Evolutionary conservation across 2,888 invertebrate species (phyloP).

Genomic region (Leptinotarsa tumamoca): DNA sequence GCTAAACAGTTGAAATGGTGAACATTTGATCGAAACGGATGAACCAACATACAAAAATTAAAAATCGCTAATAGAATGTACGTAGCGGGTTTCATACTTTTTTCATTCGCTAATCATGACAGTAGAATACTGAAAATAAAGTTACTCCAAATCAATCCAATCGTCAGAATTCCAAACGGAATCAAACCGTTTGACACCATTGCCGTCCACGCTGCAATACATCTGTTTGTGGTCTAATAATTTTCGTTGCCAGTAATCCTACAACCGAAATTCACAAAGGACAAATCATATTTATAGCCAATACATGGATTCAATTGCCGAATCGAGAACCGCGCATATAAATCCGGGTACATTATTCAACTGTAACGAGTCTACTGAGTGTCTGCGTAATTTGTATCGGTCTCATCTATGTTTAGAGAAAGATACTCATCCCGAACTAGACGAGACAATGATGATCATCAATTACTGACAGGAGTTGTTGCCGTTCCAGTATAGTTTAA

Average conservation of each 20-base stretch:
- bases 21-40: no score
- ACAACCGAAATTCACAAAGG: slow-evolving; percentile 31
- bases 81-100: no score
- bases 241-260: slow-evolving; percentile 13
- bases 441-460: slow-evolving; percentile 41
- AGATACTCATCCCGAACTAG: slow-evolving; percentile 33
- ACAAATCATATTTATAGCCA: slow-evolving; percentile 40
- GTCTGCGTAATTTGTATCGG: slow-evolving; percentile 17
- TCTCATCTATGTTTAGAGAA: slow-evolving; percentile 37
- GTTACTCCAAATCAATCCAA: background rate
- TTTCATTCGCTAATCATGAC: no score
- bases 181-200: background rate
- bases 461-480: slow-evolving; percentile 39
- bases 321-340: slow-evolving; percentile 31
- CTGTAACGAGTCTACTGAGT: slow-evolving; percentile 19
- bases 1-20: no score
- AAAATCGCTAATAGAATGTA: no score
- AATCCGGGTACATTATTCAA: slow-evolving; percentile 34
- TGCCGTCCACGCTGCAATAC: background rate
- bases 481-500: slow-evolving; percentile 40
- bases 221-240: slow-evolving; percentile 17
- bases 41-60: no score
- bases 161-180: background rate
- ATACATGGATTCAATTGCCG: slow-evolving; percentile 38
- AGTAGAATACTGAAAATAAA: background rate